Conservation (phyloP, 1,140 invertebrate species). For the Aphidius gifuensis region DNA sequence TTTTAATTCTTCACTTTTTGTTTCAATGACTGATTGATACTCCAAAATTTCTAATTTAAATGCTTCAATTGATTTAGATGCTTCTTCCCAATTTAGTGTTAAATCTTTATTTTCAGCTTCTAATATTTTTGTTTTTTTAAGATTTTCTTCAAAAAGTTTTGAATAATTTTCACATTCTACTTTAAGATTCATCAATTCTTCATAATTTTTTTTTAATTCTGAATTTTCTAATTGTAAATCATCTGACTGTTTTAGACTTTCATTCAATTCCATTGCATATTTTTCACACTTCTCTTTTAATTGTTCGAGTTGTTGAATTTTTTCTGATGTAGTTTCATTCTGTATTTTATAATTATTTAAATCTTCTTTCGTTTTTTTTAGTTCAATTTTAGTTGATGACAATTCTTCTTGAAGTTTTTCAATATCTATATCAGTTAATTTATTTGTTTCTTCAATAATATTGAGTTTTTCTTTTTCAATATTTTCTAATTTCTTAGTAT, state of each 20-base stretch:
- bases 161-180: slow-evolving; percentile 24
- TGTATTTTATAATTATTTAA: slow-evolving; percentile 16
- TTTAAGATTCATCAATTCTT: slow-evolving; percentile 18
- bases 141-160: slow-evolving; percentile 27
- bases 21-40: too few relatives aligned
- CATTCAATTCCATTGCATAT: background rate
- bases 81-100: background rate
- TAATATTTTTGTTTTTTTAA: slow-evolving; percentile 18
- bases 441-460: slow-evolving; percentile 21
- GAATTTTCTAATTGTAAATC: slow-evolving; percentile 25
- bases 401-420: slow-evolving; percentile 22
- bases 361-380: slow-evolving; percentile 13
- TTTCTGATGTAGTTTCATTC: background rate
- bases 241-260: slow-evolving; percentile 10
- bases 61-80: too few relatives aligned
- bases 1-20: slow-evolving; percentile 2
- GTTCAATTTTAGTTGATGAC: slow-evolving; percentile 8
- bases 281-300: too few relatives aligned
- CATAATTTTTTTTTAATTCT: slow-evolving; percentile 19
- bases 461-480: slow-evolving; percentile 12
- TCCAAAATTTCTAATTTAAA: background rate
- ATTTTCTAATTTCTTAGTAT: background rate
- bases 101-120: slow-evolving; percentile 17
- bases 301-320: background rate
- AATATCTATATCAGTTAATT: slow-evolving; percentile 21